A percentile compares a stretch with the other conserved stretches of the same genome.
Evolutionary conservation across 1,140 invertebrate genomes (phyloP).

Genomic region (Polypedilum pembai): DNA sequence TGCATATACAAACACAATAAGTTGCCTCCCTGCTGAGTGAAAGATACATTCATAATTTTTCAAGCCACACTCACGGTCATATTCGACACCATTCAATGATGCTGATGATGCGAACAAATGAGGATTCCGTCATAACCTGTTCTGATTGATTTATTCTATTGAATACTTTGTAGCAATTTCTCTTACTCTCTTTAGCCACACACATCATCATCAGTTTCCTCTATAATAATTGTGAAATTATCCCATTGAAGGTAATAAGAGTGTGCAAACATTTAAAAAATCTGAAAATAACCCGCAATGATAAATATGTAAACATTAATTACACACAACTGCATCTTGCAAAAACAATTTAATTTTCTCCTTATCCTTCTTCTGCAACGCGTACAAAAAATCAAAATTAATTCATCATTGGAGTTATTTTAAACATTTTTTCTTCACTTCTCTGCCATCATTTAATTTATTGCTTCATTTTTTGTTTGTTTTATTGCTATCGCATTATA

Average conservation of each 20-base stretch:
- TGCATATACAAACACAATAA: not conserved
- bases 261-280: slow-evolving; percentile 18
- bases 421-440: not conserved
- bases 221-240: not conserved
- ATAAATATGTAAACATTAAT: slow-evolving; percentile 26
- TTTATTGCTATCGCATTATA: slow-evolving; percentile 14
- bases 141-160: slow-evolving; percentile 5
- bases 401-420: slow-evolving; percentile 20
- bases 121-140: not conserved
- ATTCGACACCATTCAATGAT: not conserved
- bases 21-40: not conserved
- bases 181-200: not conserved
- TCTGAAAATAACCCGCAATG: slow-evolving; percentile 21
- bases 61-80: not conserved
- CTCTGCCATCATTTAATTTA: slow-evolving; percentile 28
- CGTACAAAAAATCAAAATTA: slow-evolving; percentile 24
- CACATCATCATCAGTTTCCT: not conserved
- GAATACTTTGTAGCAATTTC: not conserved
- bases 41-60: slow-evolving; percentile 19
- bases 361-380: not conserved
- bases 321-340: not conserved
- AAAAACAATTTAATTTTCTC: slow-evolving; percentile 7
- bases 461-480: slow-evolving; percentile 24
- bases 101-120: not conserved
- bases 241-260: not conserved